phyloP scores from a whole-genome alignment of 2,113 vertebrate genomes.

The Corvus cornix region DNA sequence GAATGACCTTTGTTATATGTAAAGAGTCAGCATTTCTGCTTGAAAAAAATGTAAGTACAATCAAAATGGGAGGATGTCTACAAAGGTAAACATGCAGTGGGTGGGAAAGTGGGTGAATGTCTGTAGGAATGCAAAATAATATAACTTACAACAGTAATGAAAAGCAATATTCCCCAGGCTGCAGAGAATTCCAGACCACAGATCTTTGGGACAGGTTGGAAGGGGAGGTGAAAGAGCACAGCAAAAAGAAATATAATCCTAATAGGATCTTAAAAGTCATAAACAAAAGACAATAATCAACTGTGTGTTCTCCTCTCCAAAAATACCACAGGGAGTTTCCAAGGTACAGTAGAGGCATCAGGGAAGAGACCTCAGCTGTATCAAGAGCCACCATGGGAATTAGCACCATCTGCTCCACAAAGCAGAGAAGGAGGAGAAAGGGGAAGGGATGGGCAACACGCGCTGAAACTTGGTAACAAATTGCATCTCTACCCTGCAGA shows the following conservation, averaged over 20 bases:
- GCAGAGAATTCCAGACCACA: neutral
- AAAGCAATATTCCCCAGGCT: neutral
- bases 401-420: slow-evolving; percentile 45
- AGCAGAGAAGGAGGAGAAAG: neutral
- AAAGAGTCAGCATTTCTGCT: neutral
- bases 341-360: slow-evolving; percentile 8
- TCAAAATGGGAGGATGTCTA: neutral
- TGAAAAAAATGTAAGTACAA: neutral
- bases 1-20: neutral
- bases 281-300: slow-evolving; percentile 42
- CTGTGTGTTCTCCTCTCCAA: slow-evolving; percentile 10
- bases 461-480: neutral
- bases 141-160: neutral
- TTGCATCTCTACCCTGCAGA: neutral
- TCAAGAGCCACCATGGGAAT: neutral
- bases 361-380: slow-evolving; percentile 37
- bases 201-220: neutral
- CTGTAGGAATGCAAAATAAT: slow-evolving; percentile 12
- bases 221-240: neutral
- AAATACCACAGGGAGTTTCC: neutral
- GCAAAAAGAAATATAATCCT: slow-evolving; percentile 25
- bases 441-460: neutral
- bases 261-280: slow-evolving; percentile 41
- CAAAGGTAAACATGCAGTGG: neutral
- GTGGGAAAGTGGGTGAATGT: neutral